Evolutionary conservation across 2,113 vertebrate species (phyloP), one percentile per base, ranked within the genome.

Genomic region (Eira barbara): DNA sequence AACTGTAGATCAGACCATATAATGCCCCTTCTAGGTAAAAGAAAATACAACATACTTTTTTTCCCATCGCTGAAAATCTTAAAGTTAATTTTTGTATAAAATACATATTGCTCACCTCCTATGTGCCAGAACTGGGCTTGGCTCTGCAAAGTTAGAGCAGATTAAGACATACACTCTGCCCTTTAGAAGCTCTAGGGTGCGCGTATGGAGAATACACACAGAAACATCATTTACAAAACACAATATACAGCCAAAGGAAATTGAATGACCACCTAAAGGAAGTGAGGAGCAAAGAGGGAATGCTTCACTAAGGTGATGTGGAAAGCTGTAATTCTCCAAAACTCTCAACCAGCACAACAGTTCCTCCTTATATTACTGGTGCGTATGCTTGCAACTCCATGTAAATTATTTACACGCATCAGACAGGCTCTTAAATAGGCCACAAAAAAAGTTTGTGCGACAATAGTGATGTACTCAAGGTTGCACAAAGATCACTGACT

Each of bases 371-470:
- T 7, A 63, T 67, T 82, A 83, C 45, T 12, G 49, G 61, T n/a
- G 23, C 31, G 10, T 69, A 57, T 31, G 29, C 76, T 87, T 80
- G 23, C 47, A 80, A 79, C 65, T 67, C 69, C 81, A 47, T 5
- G 61, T 67, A 89, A 76, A 94, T 85, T 67, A 93, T 89, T 94
- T 79, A 92, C 67, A 89, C 52, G 42, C 63, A 82, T 25, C 65
- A 90, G 13, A 74, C 1, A 86, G 7, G 36, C 34, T 94, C 74
- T 88, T 69, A 93, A 49, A 78, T 4, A 97, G 80, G 97, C 89
- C 63, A 21, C 80, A 87, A 57, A 93, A 57, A 61, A 95, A 96
- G 83, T 96, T 95, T 87, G 63, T 45, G 82, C 78, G 96, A 85
- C 59, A 59, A 89, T 0, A 47, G n/a, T 15, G 82, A 93, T 55